These are phyloP conservation scores for Lethocerus indicus DNA, from an alignment of 1,140 invertebrate species.

Conservation along the genomic window DNA sequence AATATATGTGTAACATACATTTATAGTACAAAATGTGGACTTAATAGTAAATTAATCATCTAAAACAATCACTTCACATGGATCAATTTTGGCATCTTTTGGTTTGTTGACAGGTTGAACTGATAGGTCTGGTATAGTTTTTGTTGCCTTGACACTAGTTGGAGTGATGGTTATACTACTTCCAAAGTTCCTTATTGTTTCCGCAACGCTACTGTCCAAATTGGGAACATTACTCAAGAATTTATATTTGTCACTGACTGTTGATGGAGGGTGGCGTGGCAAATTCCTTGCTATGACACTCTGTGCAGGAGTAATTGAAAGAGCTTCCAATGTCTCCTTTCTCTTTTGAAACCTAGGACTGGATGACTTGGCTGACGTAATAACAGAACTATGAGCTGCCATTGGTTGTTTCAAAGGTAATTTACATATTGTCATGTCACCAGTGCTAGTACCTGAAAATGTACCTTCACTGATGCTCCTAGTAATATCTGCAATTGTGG, in stretches of 20 bases:
- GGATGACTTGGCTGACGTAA: too few relatives aligned
- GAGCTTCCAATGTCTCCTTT: too few relatives aligned
- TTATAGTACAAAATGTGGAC: too few relatives aligned
- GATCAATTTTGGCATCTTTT: constrained; percentile 3
- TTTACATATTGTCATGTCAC: too few relatives aligned
- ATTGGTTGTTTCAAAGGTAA: too few relatives aligned
- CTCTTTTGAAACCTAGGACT: too few relatives aligned
- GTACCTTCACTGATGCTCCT: too few relatives aligned
- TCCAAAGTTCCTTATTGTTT: constrained; percentile 9
- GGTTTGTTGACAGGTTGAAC: background rate
- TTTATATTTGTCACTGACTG: background rate
- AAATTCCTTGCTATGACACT: background rate
- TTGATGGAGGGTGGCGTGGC: background rate
- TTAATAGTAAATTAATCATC: constrained; percentile 5
- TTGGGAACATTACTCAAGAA: constrained; percentile 2
- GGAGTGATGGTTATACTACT: constrained; percentile 12
- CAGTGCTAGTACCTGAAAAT: too few relatives aligned
- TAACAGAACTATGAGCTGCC: too few relatives aligned
- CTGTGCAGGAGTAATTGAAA: background rate
- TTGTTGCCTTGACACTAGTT: background rate
- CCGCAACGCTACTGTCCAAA: constrained; percentile 6
- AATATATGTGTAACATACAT: too few relatives aligned
- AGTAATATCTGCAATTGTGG: too few relatives aligned
- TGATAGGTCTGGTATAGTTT: background rate
- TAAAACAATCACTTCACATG: constrained; percentile 9